Evolutionary conservation across 2,113 vertebrate species (phyloP), one percentile per base, ranked within the genome.

Genomic region (Sander lucioperca): DNA sequence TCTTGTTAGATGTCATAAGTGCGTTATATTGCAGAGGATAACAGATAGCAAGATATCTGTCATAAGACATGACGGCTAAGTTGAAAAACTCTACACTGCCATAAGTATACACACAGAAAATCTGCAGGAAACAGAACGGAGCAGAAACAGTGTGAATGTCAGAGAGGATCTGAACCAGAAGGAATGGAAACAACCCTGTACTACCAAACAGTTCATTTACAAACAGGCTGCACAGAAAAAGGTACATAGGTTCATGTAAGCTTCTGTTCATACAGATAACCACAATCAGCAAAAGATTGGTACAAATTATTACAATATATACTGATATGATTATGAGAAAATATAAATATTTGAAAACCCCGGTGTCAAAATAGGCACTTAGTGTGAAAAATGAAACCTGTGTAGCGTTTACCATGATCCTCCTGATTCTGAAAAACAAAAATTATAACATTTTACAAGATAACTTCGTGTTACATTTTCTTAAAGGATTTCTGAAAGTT

Each of bases 211-310:
- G 77, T 10, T 83, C 86, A 50, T 86, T 88, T 0, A 54, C 84
- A 88, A 1, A 88, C 51, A 87, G 80, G 78, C 82, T 91, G 82
- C 86, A 85, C 36, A 95, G 78, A 7, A 94, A 92, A 48, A 93
- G 21, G 11, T 10, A 66, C 64, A 66, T 66, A 11, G 64, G 79
- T 67, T 91, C 87, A 86, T 93, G 64, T 48, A 66, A 48, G 64
- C 64, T 66, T 11, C 64, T 66, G 43, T 66, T 66, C 14, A 18
- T 11, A 27, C 64, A 66, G 64, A 66, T 66, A 11, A 66, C 64
- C 43, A 27, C 64, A 12, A 51, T 8, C 2, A 68, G 65, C 65
- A 68, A 13, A 0, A 68, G 0, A 4, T 51, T 68, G 5, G 10
- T 0, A 8, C 47, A 12, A 14, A 68, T 0, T 6, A n/a, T 68